These are phyloP conservation scores for Xerus inauris DNA, from an alignment of 2,113 vertebrate species.

Conservation along the genomic window DNA sequence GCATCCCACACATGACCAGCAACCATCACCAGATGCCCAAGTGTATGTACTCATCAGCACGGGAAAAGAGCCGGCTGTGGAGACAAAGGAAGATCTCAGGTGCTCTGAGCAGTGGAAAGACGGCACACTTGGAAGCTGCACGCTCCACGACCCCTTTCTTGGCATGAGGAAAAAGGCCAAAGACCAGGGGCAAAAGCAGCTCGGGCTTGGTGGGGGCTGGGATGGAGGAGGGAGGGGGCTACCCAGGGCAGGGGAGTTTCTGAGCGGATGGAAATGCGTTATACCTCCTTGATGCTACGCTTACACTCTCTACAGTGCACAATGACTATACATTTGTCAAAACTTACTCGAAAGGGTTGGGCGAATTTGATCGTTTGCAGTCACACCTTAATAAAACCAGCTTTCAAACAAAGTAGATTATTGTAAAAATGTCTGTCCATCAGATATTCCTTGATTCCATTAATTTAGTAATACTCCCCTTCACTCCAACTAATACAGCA, in stretches of 20 bases:
- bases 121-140: not conserved
- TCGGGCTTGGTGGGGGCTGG: not conserved
- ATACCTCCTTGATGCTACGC: rapidly evolving
- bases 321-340: not conserved
- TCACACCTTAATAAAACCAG: not conserved
- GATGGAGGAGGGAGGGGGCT: not conserved
- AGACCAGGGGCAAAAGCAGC: not conserved
- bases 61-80: not conserved
- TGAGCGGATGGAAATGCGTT: not conserved
- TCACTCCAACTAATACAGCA: not conserved
- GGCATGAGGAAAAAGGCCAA: too few species aligned
- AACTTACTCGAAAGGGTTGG: not conserved
- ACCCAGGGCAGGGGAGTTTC: rapidly evolving
- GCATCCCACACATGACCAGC: too few species aligned
- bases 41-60: not conserved
- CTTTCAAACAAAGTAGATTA: not conserved
- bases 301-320: not conserved
- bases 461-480: not conserved
- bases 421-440: conserved; percentile 11
- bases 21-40: too few species aligned
- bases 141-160: rapidly evolving
- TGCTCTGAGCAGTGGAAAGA: not conserved
- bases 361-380: not conserved
- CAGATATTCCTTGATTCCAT: not conserved
- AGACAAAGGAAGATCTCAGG: rapidly evolving